phyloP scores from a whole-genome alignment of 1,140 invertebrate species.

The Pissodes strobi region DNA sequence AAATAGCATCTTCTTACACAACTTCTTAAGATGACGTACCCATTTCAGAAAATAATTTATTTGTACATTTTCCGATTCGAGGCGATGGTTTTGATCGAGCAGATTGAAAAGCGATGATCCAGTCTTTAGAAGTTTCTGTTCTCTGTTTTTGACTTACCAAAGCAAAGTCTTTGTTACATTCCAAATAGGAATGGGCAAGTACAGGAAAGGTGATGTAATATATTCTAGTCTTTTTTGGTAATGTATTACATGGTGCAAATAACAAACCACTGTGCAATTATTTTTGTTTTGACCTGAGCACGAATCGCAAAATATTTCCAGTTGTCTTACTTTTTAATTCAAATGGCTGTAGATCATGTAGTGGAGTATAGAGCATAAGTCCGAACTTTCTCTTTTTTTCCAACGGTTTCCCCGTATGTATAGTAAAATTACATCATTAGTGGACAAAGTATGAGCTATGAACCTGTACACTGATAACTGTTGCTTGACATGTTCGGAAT shows the following conservation, averaged over 20 bases:
- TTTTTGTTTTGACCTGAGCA: constrained; percentile 49
- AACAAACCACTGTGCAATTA: constrained; percentile 44
- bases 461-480: constrained; percentile 35
- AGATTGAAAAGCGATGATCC: too few relatives aligned
- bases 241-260: constrained; percentile 29
- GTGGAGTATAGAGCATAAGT: constrained; percentile 39
- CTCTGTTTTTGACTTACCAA: too few relatives aligned
- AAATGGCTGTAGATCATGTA: constrained; percentile 37
- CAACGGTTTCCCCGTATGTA: constrained; percentile 34
- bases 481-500: constrained; percentile 32
- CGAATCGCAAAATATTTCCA: too few relatives aligned
- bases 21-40: too few relatives aligned
- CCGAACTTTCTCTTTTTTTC: constrained; percentile 41
- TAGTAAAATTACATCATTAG: constrained; percentile 33
- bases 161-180: too few relatives aligned
- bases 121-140: too few relatives aligned
- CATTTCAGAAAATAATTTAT: too few relatives aligned
- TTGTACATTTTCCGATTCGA: too few relatives aligned
- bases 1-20: too few relatives aligned
- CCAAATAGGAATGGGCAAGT: constrained; percentile 32
- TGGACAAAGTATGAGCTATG: constrained; percentile 35
- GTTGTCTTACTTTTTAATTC: constrained; percentile 16
- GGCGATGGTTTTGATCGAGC: too few relatives aligned
- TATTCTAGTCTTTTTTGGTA: too few relatives aligned
- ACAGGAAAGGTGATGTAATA: constrained; percentile 32